Evolutionary conservation across 2,797 vertebrate genomes (phyloP), one percentile per base, ranked within the genome.

Genomic region (Pangasius larnaudii): DNA sequence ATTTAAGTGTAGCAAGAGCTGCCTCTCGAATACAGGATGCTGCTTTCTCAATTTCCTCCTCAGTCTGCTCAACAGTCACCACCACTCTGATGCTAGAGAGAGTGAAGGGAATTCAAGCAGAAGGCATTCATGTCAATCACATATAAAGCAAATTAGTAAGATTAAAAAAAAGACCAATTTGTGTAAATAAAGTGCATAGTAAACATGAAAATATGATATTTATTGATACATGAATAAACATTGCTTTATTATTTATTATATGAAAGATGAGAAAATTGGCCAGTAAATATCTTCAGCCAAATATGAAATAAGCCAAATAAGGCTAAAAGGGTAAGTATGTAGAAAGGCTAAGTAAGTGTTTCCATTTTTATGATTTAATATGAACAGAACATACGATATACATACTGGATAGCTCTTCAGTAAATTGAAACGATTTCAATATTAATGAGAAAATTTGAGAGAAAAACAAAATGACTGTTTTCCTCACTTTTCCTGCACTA

Each of bases 1-100:
- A 93, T 84, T 96, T 94, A 59, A 98, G 94, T 56, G 97, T 13
- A 0, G 92, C 91, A 49, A 93, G 89, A 2, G 97, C 96, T 51
- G 97, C 98, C 85, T 97, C 97, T 87, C 94, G 96, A 93, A 99
- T 96, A 59, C 96, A 95, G 10, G 94, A 93, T 6, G 97, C 96
- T 0, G 97, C 97, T 89, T 92, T 96, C 89, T 97, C 93, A 91
- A 99, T 94, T 75, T 99, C 98, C 83, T 97, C 94, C 24, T 97
- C 96, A 0, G 97, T 98, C 89, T 99, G 98, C 91, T 99, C 96
- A 51, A 99, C 91, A 1, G 98, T 98, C 89, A 99, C 89, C 90
- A 99, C 97, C 86, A 99, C 96, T 86, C 98, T 95, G 92, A 99
- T 97, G 91, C 98, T 99, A 94, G 59, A 90, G 80, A 93, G 19